These are phyloP conservation scores for Hypercompe scribonia DNA, from an alignment of 2,888 invertebrate genomes.

Conservation along the genomic window DNA sequence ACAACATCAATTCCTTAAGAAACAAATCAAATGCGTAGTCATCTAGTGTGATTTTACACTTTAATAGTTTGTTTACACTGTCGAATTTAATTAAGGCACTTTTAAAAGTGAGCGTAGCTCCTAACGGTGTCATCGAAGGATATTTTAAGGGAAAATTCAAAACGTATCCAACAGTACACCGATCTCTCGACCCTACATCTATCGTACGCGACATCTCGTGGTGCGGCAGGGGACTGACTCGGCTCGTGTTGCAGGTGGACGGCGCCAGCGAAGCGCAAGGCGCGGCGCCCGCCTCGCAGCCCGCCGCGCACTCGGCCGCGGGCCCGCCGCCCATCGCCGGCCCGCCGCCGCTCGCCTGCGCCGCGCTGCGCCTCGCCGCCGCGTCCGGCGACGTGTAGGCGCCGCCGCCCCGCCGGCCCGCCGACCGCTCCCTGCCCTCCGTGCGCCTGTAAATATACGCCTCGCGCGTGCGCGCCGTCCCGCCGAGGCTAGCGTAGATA, in stretches of 20 bases:
- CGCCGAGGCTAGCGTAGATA: constrained; percentile 7
- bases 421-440: not conserved
- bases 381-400: constrained; percentile 54
- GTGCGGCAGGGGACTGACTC: not conserved
- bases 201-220: not conserved
- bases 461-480: not conserved
- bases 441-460: not conserved
- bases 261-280: constrained; percentile 53
- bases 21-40: too few relatives aligned
- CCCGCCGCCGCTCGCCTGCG: constrained; percentile 63
- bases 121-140: too few relatives aligned
- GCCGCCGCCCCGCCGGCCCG: not conserved
- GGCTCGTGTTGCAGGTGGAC: constrained; percentile 40
- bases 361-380: constrained; percentile 74
- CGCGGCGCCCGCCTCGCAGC: constrained; percentile 78
- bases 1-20: too few relatives aligned
- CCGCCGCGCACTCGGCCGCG: constrained; percentile 76
- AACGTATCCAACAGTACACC: too few relatives aligned
- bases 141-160: too few relatives aligned
- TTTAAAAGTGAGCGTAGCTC: too few relatives aligned
- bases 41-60: too few relatives aligned
- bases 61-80: too few relatives aligned
- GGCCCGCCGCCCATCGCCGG: constrained; percentile 72
- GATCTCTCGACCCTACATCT: too few relatives aligned
- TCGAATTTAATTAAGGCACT: too few relatives aligned